phyloP scores from a whole-genome alignment of 1,140 invertebrate species.

The Microplitis mediator region DNA sequence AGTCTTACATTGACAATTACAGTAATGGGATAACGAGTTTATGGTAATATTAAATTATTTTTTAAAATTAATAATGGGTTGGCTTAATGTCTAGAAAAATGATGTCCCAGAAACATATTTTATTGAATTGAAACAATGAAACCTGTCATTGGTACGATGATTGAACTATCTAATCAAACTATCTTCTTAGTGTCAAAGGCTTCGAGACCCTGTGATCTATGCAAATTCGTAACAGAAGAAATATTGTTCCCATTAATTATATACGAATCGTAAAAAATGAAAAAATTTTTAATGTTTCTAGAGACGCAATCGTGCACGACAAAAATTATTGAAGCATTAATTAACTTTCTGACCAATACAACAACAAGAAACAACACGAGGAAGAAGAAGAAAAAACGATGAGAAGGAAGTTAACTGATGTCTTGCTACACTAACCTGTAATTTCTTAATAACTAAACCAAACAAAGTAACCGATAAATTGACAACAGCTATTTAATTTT shows the following conservation, averaged over 20 bases:
- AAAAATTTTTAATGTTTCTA: background rate
- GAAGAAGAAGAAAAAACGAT: too few relatives aligned
- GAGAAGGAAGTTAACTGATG: background rate
- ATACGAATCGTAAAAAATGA: too few relatives aligned
- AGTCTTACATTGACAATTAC: background rate
- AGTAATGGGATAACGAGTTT: too few relatives aligned
- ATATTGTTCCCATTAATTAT: too few relatives aligned
- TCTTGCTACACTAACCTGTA: background rate
- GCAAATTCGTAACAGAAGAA: background rate
- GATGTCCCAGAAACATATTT: background rate
- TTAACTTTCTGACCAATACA: background rate
- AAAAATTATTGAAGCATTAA: background rate
- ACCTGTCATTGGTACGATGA: too few relatives aligned
- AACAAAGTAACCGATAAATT: background rate
- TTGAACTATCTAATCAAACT: too few relatives aligned
- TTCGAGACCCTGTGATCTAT: background rate
- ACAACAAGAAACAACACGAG: background rate
- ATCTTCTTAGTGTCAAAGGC: background rate
- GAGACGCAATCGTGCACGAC: background rate
- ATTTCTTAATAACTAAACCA: conserved; percentile 6
- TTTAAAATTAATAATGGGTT: too few relatives aligned
- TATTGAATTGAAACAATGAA: background rate
- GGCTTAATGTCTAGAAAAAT: too few relatives aligned
- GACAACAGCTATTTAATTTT: background rate
- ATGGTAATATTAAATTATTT: too few relatives aligned